phyloP scores from a whole-genome alignment of 2,113 vertebrate species.

The Chauna torquata region DNA sequence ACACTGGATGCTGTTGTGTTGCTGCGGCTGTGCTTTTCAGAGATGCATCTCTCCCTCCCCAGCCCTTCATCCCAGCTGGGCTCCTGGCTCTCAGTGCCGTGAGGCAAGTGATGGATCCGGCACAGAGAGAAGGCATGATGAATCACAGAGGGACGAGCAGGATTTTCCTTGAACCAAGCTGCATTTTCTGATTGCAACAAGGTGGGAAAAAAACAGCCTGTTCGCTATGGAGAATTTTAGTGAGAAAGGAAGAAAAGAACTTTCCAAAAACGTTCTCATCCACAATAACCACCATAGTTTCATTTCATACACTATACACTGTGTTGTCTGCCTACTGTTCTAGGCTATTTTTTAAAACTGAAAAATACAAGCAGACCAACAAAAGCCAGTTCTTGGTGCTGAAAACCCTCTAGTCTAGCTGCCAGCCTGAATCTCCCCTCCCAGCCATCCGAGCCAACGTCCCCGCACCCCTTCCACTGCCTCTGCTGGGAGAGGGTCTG shows the following conservation, averaged over 20 bases:
- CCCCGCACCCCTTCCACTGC: background rate
- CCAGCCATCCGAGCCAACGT: background rate
- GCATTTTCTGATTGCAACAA: background rate
- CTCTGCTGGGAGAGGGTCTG: background rate
- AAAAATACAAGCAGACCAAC: background rate
- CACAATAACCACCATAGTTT: background rate
- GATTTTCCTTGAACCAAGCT: background rate
- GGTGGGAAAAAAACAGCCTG: background rate
- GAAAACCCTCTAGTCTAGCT: fast-evolving
- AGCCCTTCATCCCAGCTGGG: background rate
- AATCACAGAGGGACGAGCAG: background rate
- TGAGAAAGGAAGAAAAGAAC: background rate
- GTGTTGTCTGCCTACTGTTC: background rate
- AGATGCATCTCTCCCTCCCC: background rate
- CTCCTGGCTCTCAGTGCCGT: background rate
- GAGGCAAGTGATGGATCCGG: background rate
- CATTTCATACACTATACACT: background rate
- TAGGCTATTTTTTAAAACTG: background rate
- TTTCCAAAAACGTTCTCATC: background rate
- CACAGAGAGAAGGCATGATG: background rate
- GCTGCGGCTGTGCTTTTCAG: background rate
- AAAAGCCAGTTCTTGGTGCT: background rate
- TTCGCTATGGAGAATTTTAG: background rate
- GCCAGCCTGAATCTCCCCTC: background rate
- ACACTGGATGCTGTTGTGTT: background rate